phyloP scores from a whole-genome alignment of 2,797 vertebrate species.

The Clarias fuscus region DNA sequence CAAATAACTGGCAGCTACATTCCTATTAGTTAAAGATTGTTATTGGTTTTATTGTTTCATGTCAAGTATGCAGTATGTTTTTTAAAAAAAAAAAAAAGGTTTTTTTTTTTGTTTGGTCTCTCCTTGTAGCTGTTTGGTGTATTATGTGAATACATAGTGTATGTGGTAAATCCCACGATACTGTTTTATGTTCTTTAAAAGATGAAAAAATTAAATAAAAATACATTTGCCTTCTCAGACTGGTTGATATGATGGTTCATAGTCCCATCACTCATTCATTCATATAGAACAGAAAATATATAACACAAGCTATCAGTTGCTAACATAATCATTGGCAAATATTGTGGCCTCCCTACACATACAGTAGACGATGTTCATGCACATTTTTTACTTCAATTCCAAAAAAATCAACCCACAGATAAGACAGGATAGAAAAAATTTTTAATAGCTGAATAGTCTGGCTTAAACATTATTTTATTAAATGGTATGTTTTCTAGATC shows the following conservation, averaged over 20 bases:
- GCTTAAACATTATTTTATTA: too few relatives aligned
- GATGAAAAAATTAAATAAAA: slow-evolving; percentile 61
- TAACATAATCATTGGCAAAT: neutral
- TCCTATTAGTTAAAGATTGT: slow-evolving; percentile 79
- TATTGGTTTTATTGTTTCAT: slow-evolving; percentile 79
- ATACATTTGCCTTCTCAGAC: neutral
- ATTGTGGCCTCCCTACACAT: too few relatives aligned
- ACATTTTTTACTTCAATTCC: too few relatives aligned
- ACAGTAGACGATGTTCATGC: too few relatives aligned
- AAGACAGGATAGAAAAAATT: too few relatives aligned
- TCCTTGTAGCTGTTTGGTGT: slow-evolving; percentile 86
- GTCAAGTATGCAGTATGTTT: slow-evolving; percentile 87
- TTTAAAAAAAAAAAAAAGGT: slow-evolving; percentile 57
- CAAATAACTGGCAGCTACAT: slow-evolving; percentile 82
- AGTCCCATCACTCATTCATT: neutral
- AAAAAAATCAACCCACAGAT: too few relatives aligned
- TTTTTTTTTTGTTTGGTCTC: slow-evolving; percentile 78
- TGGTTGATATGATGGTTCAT: neutral
- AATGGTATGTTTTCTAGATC: too few relatives aligned
- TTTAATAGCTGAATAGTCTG: too few relatives aligned
- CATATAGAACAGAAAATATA: neutral
- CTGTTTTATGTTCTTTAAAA: slow-evolving; percentile 84
- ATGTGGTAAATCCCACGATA: slow-evolving; percentile 82
- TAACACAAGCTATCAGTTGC: neutral
- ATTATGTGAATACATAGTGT: slow-evolving; percentile 88